phyloP scores from a whole-genome alignment of 2,888 invertebrate species.

The Sepioteuthis lessoniana region DNA sequence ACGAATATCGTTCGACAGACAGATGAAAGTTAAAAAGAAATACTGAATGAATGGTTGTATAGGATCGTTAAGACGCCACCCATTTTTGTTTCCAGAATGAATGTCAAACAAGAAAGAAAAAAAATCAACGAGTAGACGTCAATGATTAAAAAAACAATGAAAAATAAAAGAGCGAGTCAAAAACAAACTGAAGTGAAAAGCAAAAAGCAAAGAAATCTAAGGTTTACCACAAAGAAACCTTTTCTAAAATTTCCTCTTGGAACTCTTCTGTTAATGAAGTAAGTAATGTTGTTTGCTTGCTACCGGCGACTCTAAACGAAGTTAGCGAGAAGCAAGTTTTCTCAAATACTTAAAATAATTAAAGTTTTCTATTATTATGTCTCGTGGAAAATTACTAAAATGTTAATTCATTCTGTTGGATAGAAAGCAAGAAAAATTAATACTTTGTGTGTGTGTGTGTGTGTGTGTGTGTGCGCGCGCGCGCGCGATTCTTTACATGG shows the following conservation, averaged over 20 bases:
- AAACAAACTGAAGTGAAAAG: neutral
- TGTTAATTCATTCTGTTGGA: neutral
- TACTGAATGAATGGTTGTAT: no score
- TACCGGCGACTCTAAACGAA: neutral
- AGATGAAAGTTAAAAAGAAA: neutral
- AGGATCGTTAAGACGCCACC: neutral
- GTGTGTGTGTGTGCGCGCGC: no score
- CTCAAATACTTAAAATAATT: conserved; percentile 16
- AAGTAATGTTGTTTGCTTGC: neutral
- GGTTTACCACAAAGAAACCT: neutral
- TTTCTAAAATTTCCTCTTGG: neutral
- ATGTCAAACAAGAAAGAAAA: neutral
- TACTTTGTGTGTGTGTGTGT: no score
- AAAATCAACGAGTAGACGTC: neutral
- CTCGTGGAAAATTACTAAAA: neutral
- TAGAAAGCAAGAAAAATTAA: neutral
- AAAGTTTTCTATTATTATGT: conserved; percentile 25
- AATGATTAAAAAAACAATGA: neutral
- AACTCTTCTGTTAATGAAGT: neutral
- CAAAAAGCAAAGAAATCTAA: no score
- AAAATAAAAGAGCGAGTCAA: neutral
- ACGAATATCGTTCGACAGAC: neutral
- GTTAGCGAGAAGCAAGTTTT: neutral
- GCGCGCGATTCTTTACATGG: no score
- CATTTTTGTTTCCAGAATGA: neutral